Evolutionary conservation across 2,113 vertebrate genomes (phyloP), one percentile per base, ranked within the genome.

Genomic region (Oreochromis tanganicae): DNA sequence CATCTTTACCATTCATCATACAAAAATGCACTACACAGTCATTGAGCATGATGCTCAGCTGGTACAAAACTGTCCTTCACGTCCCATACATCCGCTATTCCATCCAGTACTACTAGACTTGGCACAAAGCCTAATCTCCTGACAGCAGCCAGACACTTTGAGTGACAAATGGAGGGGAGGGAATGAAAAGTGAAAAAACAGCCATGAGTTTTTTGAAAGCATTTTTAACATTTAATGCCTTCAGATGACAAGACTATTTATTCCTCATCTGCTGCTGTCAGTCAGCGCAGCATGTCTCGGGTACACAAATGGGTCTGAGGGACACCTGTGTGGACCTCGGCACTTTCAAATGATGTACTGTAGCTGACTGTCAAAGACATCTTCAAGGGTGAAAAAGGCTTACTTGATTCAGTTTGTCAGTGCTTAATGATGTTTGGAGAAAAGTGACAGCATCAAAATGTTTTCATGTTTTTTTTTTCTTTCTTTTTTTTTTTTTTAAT

Each of bases 101-200:
- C 82, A 81, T 88, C 54, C 83, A 57, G 55, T 85, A 87, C 86
- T 87, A 56, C 48, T 34, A 73, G 19, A 71, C 75, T 57, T 89
- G 85, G 89, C 81, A 41, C 78, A 10, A 12, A 11, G 59, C 34
- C 59, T 85, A 80, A 83, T 87, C 56, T 82, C n/a, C 81, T 92
- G 87, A 89, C 79, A 87, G 89, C 80, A 59, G 54, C 29, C 78
- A 84, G 88, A 89, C 87, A 32, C 14, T 61, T 34, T 32, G 43
- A n/a, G 46, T 86, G 87, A 90, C 88, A 82, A 89, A 87, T 63
- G 50, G 41, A 88, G 36, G 13, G 29, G 29, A 46, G 78, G 54
- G 85, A 92, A 94, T 90, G 81, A 92, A 85, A 88, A 88, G 34
- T 63, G 82, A 91, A 91, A 52, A 38, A 89, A 80, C 61, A 59